These are phyloP conservation scores for Oryzias dopingdopingensis DNA, from an alignment of 2,797 vertebrate genomes.

Conservation along the genomic window DNA sequence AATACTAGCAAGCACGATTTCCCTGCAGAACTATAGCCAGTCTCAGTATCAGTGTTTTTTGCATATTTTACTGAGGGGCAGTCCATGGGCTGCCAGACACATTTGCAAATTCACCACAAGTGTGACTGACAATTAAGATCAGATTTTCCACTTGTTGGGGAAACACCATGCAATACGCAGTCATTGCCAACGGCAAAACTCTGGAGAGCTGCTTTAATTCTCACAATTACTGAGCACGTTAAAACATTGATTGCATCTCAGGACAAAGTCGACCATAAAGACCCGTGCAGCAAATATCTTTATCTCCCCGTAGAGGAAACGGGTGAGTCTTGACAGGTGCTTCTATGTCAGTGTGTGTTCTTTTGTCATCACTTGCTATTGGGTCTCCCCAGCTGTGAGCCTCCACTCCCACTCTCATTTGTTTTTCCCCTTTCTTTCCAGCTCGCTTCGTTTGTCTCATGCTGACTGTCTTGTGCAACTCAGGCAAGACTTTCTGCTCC, in stretches of 20 bases:
- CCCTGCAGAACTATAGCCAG: conserved; percentile 1
- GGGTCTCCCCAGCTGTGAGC: conserved; percentile 45
- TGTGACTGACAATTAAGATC: conserved; percentile 26
- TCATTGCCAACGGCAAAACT: conserved; percentile 33
- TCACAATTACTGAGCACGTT: conserved; percentile 40
- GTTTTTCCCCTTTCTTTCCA: conserved; percentile 37
- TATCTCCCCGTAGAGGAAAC: conserved; percentile 16
- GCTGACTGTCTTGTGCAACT: conserved; percentile 56
- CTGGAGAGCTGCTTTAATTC: conserved; percentile 29
- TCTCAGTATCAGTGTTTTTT: not conserved
- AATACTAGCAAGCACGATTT: not conserved
- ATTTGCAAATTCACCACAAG: conserved; percentile 4
- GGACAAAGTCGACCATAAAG: conserved; percentile 33
- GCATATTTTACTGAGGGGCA: conserved; percentile 1
- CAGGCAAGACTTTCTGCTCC: conserved; percentile 63
- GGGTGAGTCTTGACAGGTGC: conserved; percentile 17
- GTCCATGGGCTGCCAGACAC: conserved; percentile 10
- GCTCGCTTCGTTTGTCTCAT: conserved; percentile 51
- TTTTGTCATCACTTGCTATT: conserved; percentile 44
- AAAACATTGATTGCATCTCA: conserved; percentile 47
- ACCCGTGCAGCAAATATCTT: conserved; percentile 19
- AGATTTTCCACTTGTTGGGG: conserved; percentile 31
- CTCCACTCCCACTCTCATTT: conserved; percentile 32
- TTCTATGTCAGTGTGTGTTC: conserved; percentile 12
- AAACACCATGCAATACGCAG: conserved; percentile 47